Conservation (phyloP, 2,113 vertebrate genomes). For the Baryphthengus martii region DNA sequence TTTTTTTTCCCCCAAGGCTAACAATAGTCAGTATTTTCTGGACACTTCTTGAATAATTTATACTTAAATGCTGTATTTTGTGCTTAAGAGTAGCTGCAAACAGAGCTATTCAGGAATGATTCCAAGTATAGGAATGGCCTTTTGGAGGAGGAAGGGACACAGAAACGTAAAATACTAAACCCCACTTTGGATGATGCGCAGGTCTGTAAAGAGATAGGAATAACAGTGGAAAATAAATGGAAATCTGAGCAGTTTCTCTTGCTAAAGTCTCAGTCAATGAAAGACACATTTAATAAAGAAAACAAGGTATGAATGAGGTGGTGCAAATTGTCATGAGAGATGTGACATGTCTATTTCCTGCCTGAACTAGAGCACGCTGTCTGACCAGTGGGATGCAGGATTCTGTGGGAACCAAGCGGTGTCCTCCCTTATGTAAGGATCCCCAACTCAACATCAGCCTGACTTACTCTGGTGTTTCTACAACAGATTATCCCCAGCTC, state of each 20-base stretch:
- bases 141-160: background rate
- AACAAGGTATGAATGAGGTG: background rate
- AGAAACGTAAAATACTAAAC: background rate
- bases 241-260: background rate
- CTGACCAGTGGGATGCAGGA: background rate
- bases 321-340: background rate
- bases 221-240: background rate
- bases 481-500: background rate
- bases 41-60: conserved; percentile 16
- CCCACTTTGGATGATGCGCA: background rate
- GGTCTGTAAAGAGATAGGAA: background rate
- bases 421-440: background rate
- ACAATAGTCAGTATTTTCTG: conserved; percentile 4
- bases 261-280: background rate
- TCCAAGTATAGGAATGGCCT: background rate
- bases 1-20: background rate
- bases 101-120: background rate
- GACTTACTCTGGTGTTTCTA: background rate
- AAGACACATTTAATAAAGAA: background rate
- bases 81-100: background rate
- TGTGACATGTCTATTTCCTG: background rate
- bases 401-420: background rate
- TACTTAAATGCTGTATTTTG: background rate
- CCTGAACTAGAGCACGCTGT: background rate
- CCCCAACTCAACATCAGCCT: background rate